phyloP scores from a whole-genome alignment of 2,888 invertebrate species.

The Cerastoderma edule region DNA sequence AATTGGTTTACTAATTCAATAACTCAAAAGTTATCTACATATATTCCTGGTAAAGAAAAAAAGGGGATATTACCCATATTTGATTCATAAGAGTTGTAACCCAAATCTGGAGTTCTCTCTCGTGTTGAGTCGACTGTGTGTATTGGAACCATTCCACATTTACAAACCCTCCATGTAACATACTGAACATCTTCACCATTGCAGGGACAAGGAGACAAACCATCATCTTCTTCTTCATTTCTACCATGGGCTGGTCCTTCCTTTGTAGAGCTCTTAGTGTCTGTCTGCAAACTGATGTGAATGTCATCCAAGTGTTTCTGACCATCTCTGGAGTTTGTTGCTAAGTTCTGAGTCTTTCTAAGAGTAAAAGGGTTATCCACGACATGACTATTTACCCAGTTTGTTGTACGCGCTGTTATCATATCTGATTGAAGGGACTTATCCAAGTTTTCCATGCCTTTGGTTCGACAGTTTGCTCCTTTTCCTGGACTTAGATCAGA shows the following conservation, averaged over 20 bases:
- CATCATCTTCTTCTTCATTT: constrained; percentile 4
- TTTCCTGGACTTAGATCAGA: too few relatives aligned
- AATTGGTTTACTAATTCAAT: not conserved
- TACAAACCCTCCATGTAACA: constrained; percentile 43
- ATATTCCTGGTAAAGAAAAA: too few relatives aligned
- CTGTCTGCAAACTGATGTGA: too few relatives aligned
- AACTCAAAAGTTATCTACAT: not conserved
- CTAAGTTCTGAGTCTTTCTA: too few relatives aligned
- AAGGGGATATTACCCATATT: constrained; percentile 38
- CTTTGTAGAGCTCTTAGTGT: too few relatives aligned
- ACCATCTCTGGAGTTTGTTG: too few relatives aligned
- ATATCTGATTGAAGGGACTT: not conserved
- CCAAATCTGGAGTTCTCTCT: constrained; percentile 45
- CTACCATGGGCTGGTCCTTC: too few relatives aligned
- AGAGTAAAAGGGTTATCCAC: too few relatives aligned
- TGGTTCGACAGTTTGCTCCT: too few relatives aligned
- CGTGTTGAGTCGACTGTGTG: constrained; percentile 24
- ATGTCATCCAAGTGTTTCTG: too few relatives aligned
- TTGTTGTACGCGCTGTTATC: not conserved
- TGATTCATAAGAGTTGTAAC: constrained; percentile 57
- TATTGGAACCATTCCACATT: constrained; percentile 36
- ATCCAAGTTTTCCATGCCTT: not conserved
- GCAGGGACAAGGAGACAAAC: constrained; percentile 31
- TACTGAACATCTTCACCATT: constrained; percentile 31
- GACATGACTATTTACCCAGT: constrained; percentile 14